Evolutionary conservation across 2,888 invertebrate genomes (phyloP), one percentile per base, ranked within the genome.

Genomic region (Tridacna crocea): DNA sequence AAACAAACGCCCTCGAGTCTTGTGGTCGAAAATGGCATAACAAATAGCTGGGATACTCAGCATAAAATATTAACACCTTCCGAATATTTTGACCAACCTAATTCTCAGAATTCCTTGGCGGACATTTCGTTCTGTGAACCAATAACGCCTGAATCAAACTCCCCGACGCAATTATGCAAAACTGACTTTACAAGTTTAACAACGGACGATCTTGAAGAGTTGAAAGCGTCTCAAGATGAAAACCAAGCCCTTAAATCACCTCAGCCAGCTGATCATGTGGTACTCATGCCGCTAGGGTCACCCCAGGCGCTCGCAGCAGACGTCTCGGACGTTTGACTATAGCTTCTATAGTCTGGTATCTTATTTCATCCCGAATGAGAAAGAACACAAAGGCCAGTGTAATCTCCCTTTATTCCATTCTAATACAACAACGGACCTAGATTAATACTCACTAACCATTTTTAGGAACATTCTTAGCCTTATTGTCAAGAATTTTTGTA

Each of bases 271-370:
- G 82, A 84, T 75, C 84, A 84, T 74, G 77, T 74, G 66, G 82
- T 82, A 8, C 46, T 84, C 6, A 58, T 84, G 66, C 84, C 84
- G 11, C 66, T 84, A 19, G 84, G 84, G 13, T 77, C 82, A n/a
- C 63, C 79, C 47, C 73, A 84, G 60, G 84, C 84, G n/a, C 75
- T 84, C 24, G 75, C 72, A 2, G 79, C 84, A 17, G 84, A 84
- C 58, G 72, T 77, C 6, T 72, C 84, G 26, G 84, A 84, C 48
- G 84, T 84, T 22, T 84, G 58, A 77, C 55, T 26, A 58, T 22
- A 55, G 55, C 55, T 66, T 24, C 17, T 22, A 36, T 36, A 36
- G 36, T 36, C 36, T 36, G 2, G 36, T 36, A 36, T 36, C 8
- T 36, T 36, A 36, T 36, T 36, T 36, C 36, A 36, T 36, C 36